Evolutionary conservation across 2,888 invertebrate genomes (phyloP).

Genomic region (Limnephilus rhombicus): DNA sequence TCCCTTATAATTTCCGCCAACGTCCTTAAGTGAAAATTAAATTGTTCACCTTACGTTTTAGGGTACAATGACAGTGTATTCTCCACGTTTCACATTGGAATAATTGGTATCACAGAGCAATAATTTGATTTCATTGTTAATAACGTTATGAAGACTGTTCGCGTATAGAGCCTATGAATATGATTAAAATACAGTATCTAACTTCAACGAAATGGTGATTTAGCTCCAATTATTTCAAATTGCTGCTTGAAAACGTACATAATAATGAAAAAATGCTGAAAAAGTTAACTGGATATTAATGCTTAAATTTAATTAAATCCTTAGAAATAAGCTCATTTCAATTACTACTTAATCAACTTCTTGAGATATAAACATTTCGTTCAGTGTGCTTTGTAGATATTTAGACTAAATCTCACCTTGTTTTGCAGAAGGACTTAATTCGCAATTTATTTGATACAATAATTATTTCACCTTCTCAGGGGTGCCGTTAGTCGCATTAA

Average conservation of each 20-base stretch:
- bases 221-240: not conserved
- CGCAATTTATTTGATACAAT: conserved; percentile 61
- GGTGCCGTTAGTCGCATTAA: conserved; percentile 48
- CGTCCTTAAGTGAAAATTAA: conserved; percentile 43
- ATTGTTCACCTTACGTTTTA: conserved; percentile 24
- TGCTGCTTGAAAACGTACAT: not conserved
- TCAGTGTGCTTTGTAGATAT: not conserved
- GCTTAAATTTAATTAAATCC: not conserved
- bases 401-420: conserved; percentile 5
- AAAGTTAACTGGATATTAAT: not conserved
- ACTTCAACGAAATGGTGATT: not conserved
- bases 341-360: not conserved
- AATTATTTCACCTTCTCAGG: conserved; percentile 59
- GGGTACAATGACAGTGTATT: not conserved
- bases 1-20: conserved; percentile 46
- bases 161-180: not conserved
- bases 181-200: not conserved
- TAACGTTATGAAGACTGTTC: not conserved
- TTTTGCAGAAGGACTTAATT: conserved; percentile 53
- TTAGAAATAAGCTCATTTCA: not conserved
- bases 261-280: not conserved
- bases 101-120: conserved; percentile 3
- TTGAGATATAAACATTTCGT: not conserved
- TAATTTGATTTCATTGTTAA: conserved; percentile 6
- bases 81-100: not conserved